Evolutionary conservation across 2,888 invertebrate genomes (phyloP).

Genomic region (Pasiphila rectangulata): DNA sequence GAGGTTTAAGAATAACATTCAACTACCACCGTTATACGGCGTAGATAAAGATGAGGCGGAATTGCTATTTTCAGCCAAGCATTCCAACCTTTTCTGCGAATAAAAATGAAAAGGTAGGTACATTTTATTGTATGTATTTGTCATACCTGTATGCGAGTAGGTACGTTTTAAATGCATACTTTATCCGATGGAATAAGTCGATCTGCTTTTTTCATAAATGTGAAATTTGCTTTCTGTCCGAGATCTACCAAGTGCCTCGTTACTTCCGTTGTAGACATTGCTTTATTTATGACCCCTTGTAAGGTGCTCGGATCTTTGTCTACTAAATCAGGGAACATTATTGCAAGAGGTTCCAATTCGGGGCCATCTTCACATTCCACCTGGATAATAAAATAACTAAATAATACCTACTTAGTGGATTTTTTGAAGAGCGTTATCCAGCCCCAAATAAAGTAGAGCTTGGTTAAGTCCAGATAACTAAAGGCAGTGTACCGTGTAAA

Average conservation of each 20-base stretch:
- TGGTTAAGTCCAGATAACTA: too few species aligned
- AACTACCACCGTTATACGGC: slow-evolving; percentile 31
- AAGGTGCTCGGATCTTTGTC: slow-evolving; percentile 62
- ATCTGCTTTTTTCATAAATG: slow-evolving; percentile 66
- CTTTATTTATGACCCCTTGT: slow-evolving; percentile 58
- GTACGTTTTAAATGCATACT: slow-evolving; percentile 36
- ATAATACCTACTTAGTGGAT: background rate
- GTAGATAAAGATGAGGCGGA: slow-evolving; percentile 50
- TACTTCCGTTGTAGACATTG: slow-evolving; percentile 71
- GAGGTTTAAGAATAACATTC: too few species aligned
- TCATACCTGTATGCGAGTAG: background rate
- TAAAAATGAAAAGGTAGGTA: slow-evolving; percentile 8
- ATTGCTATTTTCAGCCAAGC: slow-evolving; percentile 56
- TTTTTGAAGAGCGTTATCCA: too few species aligned
- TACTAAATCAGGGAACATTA: slow-evolving; percentile 65
- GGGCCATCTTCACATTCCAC: slow-evolving; percentile 63
- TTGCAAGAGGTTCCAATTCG: slow-evolving; percentile 60
- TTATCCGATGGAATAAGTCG: slow-evolving; percentile 64
- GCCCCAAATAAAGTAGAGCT: too few species aligned
- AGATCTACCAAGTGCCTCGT: slow-evolving; percentile 64
- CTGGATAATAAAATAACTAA: slow-evolving; percentile 34
- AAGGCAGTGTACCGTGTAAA: too few species aligned
- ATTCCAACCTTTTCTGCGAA: slow-evolving; percentile 66
- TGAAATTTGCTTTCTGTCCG: slow-evolving; percentile 68
- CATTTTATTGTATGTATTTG: too few species aligned